Percentiles rank a stretch among this genome's conserved stretches.
These are phyloP conservation scores for Hypselothyrea guttata DNA, from an alignment of 2,888 invertebrate genomes.

Conservation along the genomic window DNA sequence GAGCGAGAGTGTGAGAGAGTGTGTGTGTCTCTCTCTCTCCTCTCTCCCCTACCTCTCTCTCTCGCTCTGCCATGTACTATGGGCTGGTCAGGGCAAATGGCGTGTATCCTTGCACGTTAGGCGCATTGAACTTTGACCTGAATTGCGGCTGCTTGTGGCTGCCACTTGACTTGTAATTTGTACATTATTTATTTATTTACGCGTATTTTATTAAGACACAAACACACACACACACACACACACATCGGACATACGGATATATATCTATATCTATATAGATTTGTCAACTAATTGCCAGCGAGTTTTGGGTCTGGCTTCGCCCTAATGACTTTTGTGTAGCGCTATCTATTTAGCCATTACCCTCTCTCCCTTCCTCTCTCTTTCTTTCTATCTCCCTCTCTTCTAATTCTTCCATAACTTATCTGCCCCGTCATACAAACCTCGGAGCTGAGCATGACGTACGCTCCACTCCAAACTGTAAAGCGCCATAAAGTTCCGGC, in stretches of 20 bases:
- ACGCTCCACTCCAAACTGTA: constrained; percentile 62
- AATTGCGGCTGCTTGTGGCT: constrained; percentile 39
- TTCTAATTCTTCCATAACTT: neutral
- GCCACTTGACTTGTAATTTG: constrained; percentile 44
- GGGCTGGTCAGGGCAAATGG: constrained; percentile 31
- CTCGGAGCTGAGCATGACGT: constrained; percentile 59
- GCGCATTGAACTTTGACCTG: constrained; percentile 70
- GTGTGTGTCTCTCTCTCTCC: no score
- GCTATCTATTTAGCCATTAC: no score
- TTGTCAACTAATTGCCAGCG: constrained; percentile 51
- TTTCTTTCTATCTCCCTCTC: neutral
- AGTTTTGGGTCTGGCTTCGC: neutral
- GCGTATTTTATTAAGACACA: neutral
- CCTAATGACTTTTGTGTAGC: neutral
- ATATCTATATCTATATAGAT: constrained; percentile 2
- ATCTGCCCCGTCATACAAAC: neutral
- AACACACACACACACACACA: neutral
- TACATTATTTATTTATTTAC: constrained; percentile 66
- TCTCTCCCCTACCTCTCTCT: no score
- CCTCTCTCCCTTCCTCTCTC: neutral
- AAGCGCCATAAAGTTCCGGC: constrained; percentile 70
- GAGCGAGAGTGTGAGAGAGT: constrained; percentile 10
- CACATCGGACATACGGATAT: neutral
- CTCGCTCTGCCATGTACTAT: constrained; percentile 8
- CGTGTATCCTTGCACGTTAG: constrained; percentile 65